Evolutionary conservation across 1,140 invertebrate genomes (phyloP), one percentile per base, ranked within the genome.

Genomic region (Oppia nitens): DNA sequence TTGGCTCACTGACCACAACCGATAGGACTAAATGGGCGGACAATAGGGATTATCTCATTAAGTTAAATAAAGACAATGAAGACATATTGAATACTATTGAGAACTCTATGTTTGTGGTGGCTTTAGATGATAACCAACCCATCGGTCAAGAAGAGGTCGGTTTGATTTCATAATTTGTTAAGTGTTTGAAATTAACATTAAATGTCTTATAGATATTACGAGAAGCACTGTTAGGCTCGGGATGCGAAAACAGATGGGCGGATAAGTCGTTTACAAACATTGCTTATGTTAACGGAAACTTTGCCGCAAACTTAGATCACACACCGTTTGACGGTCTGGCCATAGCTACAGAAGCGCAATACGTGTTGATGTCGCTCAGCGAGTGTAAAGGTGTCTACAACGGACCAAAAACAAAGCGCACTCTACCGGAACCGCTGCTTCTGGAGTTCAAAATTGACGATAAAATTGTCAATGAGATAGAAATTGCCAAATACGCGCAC

Each of bases 271-370:
- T 73, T 24, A 68, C 66, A 21, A 60, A 74, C 12, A 67, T 78
- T 1, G 67, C 68, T 32, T 78, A 72, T 58, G 71, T 71, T 47
- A 79, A 78, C 68, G 77, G 78, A 11, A 63, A 68, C 25, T 47
- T 67, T 54, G 63, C 62, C 20, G 68, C 67, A 4, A 69, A 66
- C 45, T 60, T 65, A 26, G 54, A 74, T 70, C 76, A 77, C 64
- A 72, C 75, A 24, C 76, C 76, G 29, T 76, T 74, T 62, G 78
- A 79, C 71, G 78, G 75, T 12, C 77, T 79, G 25, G 70, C 75
- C 2, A 71, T 73, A 53, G 72, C 78, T 3, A 68, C 70, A 53
- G 67, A 68, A 60, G 64, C 65, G 53, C 63, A 67, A 64, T 69
- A 72, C 66, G 60, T 68, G 20, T 62, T 71, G 24, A 47, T 65